These are phyloP conservation scores for Tadarida brasiliensis DNA, from an alignment of 2,797 vertebrate genomes.

Conservation along the genomic window DNA sequence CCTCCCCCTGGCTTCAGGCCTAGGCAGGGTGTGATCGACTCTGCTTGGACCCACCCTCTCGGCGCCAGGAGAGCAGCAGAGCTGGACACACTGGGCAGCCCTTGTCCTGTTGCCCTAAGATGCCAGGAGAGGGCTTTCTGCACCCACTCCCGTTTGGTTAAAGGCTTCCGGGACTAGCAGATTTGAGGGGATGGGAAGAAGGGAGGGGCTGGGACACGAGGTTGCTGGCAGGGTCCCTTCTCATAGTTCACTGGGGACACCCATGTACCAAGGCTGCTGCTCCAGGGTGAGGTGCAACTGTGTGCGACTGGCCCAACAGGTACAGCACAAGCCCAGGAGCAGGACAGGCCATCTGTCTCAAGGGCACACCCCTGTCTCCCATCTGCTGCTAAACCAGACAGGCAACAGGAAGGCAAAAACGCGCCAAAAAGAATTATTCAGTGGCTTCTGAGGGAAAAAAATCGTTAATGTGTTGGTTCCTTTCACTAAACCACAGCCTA, in stretches of 20 bases:
- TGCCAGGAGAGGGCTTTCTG: conserved; percentile 65
- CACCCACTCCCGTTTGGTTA: conserved; percentile 80
- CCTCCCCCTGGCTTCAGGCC: background rate
- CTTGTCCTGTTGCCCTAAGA: conserved; percentile 72
- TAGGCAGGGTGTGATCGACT: background rate
- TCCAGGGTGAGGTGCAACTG: background rate
- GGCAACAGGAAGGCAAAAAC: conserved; percentile 57
- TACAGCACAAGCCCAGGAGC: background rate
- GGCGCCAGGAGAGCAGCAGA: conserved; percentile 53
- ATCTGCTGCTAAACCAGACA: conserved; percentile 60
- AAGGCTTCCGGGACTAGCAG: conserved; percentile 84
- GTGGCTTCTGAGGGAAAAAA: conserved; percentile 71
- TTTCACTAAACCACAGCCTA: conserved; percentile 81
- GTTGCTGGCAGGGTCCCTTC: conserved; percentile 7
- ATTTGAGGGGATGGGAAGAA: conserved; percentile 74
- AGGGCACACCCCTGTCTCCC: background rate
- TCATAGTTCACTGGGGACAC: background rate
- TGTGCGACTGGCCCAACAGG: background rate
- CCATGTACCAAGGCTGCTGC: background rate
- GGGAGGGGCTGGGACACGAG: background rate
- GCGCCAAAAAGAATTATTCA: conserved; percentile 67
- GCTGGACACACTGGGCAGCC: conserved; percentile 61
- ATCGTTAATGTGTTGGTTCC: conserved; percentile 81
- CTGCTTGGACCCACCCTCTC: conserved; percentile 48
- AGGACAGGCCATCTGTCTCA: background rate